These are phyloP conservation scores for Chloroceryle amazona DNA, from an alignment of 2,797 vertebrate genomes.

Conservation along the genomic window DNA sequence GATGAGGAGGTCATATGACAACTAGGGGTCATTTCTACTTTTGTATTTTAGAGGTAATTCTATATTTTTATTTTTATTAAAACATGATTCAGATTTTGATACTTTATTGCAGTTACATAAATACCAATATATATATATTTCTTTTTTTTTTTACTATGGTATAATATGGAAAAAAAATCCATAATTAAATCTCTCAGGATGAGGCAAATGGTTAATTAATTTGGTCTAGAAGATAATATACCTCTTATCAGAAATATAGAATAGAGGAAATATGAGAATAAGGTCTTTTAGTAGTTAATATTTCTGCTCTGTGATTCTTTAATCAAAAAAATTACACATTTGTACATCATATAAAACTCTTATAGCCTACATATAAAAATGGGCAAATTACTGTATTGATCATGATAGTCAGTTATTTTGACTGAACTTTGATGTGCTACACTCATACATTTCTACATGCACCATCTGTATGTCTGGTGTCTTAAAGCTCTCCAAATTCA, in stretches of 20 bases:
- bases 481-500: not conserved
- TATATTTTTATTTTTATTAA: not conserved
- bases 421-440: not conserved
- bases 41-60: not conserved
- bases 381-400: not conserved
- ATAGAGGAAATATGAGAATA: not conserved
- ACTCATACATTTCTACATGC: not conserved
- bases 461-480: not conserved
- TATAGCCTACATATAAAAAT: not conserved
- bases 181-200: not conserved
- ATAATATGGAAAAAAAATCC: not conserved
- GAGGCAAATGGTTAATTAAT: not conserved
- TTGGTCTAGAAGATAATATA: not conserved
- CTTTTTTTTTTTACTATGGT: not conserved
- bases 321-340: not conserved
- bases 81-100: not conserved
- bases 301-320: not conserved
- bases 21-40: not conserved
- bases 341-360: not conserved
- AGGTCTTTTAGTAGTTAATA: rapidly evolving
- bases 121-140: rapidly evolving
- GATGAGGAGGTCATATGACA: not conserved
- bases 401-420: not conserved
- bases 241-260: not conserved
- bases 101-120: not conserved